Conservation (phyloP, 2,797 vertebrate species). For the Phataginus tetradactyla region DNA sequence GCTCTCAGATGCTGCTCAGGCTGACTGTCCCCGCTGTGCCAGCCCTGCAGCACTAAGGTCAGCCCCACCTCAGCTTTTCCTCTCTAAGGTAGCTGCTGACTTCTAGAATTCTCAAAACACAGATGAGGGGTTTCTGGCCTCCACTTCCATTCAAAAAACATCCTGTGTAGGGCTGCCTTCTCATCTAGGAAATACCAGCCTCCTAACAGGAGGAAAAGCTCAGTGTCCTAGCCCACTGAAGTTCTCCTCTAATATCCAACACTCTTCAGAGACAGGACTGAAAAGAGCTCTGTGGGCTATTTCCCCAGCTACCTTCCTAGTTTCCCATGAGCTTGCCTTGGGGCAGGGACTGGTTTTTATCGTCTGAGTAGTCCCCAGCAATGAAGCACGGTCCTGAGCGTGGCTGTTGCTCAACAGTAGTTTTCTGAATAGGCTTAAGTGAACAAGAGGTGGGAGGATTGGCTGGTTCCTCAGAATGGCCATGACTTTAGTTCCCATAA, state of each 20-base stretch:
- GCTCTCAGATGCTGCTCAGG: neutral
- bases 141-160: neutral
- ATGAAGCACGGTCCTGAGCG: neutral
- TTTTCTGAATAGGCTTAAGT: neutral
- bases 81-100: neutral
- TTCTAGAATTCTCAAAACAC: conserved; percentile 26
- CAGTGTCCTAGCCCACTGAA: neutral
- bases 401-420: neutral
- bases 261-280: neutral
- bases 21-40: neutral
- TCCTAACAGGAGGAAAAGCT: neutral
- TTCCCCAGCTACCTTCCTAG: neutral
- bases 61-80: neutral
- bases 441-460: neutral
- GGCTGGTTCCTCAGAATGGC: conserved; percentile 6
- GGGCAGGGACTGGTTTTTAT: neutral
- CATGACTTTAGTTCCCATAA: conserved; percentile 8
- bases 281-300: neutral
- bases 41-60: neutral
- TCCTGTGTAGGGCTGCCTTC: neutral
- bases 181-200: neutral
- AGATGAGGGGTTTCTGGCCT: neutral
- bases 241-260: neutral
- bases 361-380: neutral
- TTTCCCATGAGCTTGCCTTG: neutral